Evolutionary conservation across 2,888 invertebrate species (phyloP), one percentile per base, ranked within the genome.

Genomic region (Drosophila subquinaria): DNA sequence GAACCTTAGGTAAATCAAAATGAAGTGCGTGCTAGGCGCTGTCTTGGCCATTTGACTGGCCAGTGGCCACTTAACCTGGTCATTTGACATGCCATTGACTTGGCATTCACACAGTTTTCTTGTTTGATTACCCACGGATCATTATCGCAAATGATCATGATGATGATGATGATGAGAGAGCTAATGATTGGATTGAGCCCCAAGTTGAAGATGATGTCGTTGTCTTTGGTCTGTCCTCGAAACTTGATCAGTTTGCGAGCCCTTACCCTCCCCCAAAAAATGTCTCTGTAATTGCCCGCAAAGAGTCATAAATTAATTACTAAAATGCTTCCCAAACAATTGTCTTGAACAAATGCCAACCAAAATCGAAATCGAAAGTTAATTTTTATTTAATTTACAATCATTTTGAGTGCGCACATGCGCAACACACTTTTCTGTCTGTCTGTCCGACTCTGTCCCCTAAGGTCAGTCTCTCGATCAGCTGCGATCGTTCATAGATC

Each of bases 41-140:
- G 80, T 76, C 82, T 85, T 60, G 85, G 73, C 82, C 82, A 81
- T 52, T 68, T 57, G 53, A 4, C 33, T 57, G 45, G 20, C 33
- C 52, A 47, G 27, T 57, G 45, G 20, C 33, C 52, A 47, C 47
- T 70, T 52, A 60, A 62, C 62, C 55, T 43, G 80, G 69, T 70
- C 77, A 77, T 87, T 88, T 88, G 87, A 83, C 83, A 86, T 82
- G 83, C 68, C 86, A 80, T 79, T 76, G 81, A 56, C 51, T 70
- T 81, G 82, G 85, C 84, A 81, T 81, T 87, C 82, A 84, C 75
- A 86, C 78, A 52, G 53, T 65, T 74, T 59, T 59, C 60, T 72
- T 57, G 52, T 87, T 82, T 88, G 79, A 82, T 88, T 88, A 62
- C 70, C 66, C 43, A 43, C 30, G 69, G 88, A 87, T 88, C 85